These are phyloP conservation scores for Callinectes sapidus DNA, from an alignment of 2,888 invertebrate species.

Conservation along the genomic window DNA sequence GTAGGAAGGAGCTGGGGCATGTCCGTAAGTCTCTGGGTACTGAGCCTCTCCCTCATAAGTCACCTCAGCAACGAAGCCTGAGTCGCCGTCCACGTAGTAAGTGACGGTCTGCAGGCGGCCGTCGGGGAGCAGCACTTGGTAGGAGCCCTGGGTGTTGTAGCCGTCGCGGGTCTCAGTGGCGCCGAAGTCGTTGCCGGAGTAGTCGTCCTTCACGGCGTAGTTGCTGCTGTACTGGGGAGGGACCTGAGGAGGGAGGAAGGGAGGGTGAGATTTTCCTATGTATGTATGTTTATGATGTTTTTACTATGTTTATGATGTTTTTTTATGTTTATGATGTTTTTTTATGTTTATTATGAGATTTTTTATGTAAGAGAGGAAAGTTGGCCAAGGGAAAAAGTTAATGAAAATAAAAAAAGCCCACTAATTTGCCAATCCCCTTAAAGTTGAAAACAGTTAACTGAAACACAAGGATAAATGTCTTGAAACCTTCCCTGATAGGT, in stretches of 20 bases:
- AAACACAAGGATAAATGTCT: too few relatives aligned
- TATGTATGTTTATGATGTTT: too few relatives aligned
- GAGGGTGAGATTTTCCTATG: background rate
- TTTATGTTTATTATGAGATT: too few relatives aligned
- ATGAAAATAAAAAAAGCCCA: too few relatives aligned
- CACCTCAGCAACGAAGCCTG: constrained; percentile 48
- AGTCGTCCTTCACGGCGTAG: background rate
- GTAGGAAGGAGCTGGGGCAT: background rate
- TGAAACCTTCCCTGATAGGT: too few relatives aligned
- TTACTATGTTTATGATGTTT: too few relatives aligned
- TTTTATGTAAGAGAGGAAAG: too few relatives aligned
- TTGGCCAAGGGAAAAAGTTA: too few relatives aligned
- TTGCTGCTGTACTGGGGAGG: background rate
- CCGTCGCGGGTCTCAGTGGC: background rate
- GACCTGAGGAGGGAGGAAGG: background rate
- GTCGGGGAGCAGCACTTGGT: constrained; percentile 35
- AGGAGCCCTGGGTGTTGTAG: constrained; percentile 8
- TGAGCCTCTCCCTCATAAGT: constrained; percentile 39
- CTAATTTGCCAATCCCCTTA: too few relatives aligned
- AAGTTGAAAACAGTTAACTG: too few relatives aligned
- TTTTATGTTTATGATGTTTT: too few relatives aligned
- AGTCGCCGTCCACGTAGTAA: constrained; percentile 52
- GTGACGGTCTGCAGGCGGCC: constrained; percentile 51
- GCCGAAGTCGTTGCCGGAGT: background rate
- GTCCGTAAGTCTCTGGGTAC: constrained; percentile 14